Evolutionary conservation across 2,113 vertebrate genomes (phyloP), one percentile per base, ranked within the genome.

Genomic region (Catagonus wagneri): DNA sequence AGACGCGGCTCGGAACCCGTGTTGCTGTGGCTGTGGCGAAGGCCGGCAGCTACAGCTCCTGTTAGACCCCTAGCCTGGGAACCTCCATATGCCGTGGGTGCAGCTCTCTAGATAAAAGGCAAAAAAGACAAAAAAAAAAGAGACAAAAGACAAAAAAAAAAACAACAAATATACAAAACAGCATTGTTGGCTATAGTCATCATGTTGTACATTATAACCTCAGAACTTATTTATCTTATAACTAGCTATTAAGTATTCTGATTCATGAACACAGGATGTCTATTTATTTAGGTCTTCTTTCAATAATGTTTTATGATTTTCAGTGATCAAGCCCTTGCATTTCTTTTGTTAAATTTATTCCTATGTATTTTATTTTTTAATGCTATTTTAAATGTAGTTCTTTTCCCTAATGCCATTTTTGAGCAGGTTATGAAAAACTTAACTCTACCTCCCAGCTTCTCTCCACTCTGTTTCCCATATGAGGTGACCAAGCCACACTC

Each of bases 211-310:
- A 69, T 80, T 83, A 61, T 3, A 83, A 52, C 36, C 23, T 56
- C 23, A 52, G 27, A 69, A 72, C 32, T 83, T 52, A 50, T 25
- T 61, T 52, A 71, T 72, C 56, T 72, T 72, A 20, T 29, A 80
- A 69, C 12, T 90, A 52, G 27, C 32, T 72, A 34, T 52, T 81
- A 91, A 72, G 66, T 83, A 54, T 68, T 75, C 56, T 39, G 61
- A 58, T 74, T 92, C 66, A 81, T 32, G 22, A 92, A 80, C 16
- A 66, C 29, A 65, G 8, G 60, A 78, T 36, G 17, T 44, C 39
- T 79, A 71, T 79, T 95, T 79, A 63, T 58, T 74, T 87, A 92
- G 66, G 66, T 74, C 34, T 79, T 90, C 88, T 83, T 91, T 87
- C 80, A 87, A 65, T 80, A 13, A 60, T 14, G 50, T 66, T 81